These are phyloP conservation scores for Chrysochloris asiatica DNA, from an alignment of 2,113 vertebrate genomes.

Conservation along the genomic window DNA sequence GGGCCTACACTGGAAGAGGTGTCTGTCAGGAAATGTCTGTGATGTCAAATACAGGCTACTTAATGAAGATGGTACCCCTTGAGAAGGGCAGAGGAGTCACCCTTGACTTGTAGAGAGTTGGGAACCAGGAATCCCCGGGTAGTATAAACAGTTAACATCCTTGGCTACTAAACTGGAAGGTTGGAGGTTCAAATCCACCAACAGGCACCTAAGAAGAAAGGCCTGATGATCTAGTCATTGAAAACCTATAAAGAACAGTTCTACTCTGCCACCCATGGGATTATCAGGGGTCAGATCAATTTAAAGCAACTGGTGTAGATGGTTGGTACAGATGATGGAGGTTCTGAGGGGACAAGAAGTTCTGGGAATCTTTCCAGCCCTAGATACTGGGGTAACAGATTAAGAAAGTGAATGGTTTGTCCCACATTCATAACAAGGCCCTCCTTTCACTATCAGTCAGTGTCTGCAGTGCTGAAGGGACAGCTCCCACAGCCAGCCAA, in stretches of 20 bases:
- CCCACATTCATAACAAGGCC: not conserved
- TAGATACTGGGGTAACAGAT: not conserved
- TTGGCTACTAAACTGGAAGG: not conserved
- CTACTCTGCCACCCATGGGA: not conserved
- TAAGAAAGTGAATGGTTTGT: not conserved
- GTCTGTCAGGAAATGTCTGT: no score
- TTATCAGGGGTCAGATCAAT: not conserved
- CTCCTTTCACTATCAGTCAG: not conserved
- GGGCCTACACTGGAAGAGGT: no score
- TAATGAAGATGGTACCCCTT: not conserved
- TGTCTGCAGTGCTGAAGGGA: conserved; percentile 67
- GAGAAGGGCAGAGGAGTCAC: not conserved
- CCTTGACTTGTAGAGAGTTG: not conserved
- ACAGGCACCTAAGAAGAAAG: not conserved
- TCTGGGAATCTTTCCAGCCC: not conserved
- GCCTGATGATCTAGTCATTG: not conserved
- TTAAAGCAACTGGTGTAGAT: not conserved
- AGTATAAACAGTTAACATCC: not conserved
- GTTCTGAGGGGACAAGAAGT: not conserved
- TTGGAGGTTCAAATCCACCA: not conserved
- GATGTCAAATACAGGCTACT: no score
- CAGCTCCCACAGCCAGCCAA: conserved; percentile 50
- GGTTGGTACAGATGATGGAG: not conserved
- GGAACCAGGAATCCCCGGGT: not conserved
- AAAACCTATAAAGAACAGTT: not conserved